A percentile compares a stretch with the other conserved stretches of the same genome.
Conservation (phyloP, 2,888 invertebrate species). For the Ornithoptera alexandrae region DNA sequence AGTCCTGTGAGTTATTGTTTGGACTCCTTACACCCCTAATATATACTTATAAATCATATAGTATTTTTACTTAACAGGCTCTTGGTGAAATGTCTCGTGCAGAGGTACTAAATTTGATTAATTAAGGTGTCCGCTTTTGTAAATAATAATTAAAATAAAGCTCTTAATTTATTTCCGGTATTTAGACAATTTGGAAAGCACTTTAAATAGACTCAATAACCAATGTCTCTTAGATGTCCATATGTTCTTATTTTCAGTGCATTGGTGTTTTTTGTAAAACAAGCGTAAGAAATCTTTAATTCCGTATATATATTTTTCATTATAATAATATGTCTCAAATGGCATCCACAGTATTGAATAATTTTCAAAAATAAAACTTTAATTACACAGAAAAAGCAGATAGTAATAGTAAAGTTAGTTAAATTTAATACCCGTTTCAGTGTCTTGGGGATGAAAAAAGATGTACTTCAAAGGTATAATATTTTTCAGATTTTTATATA, state of each 20-base stretch:
- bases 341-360: no score
- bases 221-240: no score
- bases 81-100: not conserved
- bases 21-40: no score
- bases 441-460: no score
- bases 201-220: not conserved
- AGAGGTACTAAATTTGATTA: not conserved
- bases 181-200: not conserved
- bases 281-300: not conserved
- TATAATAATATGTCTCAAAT: not conserved
- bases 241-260: constrained; percentile 3
- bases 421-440: no score
- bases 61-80: not conserved
- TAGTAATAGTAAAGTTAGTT: no score
- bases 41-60: not conserved
- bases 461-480: no score
- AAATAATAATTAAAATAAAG: not conserved
- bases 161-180: not conserved
- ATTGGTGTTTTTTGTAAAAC: constrained; percentile 3
- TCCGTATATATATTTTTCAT: not conserved
- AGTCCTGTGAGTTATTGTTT: no score
- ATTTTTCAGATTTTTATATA: no score
- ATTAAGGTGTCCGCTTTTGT: not conserved
- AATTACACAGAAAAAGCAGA: no score
- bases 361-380: no score